These are phyloP conservation scores for Calyptomena viridis DNA, from an alignment of 2,113 vertebrate genomes.

Conservation along the genomic window DNA sequence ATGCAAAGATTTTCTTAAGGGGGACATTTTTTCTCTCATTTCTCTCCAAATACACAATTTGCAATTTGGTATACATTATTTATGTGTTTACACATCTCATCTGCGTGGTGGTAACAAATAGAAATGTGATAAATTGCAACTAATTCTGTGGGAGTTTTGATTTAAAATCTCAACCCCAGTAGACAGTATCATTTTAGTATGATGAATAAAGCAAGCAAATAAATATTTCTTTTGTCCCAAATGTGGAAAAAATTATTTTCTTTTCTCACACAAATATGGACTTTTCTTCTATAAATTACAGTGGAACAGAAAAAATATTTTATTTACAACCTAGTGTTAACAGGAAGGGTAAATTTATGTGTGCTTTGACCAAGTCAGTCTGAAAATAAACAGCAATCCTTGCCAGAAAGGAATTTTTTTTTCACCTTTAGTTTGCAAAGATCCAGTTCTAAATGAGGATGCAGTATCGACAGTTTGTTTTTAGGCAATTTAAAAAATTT, in stretches of 20 bases:
- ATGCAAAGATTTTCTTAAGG: not conserved
- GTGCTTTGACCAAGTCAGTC: not conserved
- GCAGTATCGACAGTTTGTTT: not conserved
- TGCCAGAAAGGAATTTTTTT: not conserved
- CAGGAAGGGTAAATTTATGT: not conserved
- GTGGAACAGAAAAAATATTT: not conserved
- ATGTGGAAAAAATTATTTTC: not conserved
- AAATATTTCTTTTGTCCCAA: not conserved
- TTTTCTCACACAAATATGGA: not conserved
- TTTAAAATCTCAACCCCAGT: not conserved
- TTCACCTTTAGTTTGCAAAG: not conserved
- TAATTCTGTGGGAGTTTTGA: not conserved
- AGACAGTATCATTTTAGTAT: not conserved
- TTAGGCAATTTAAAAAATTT: not conserved
- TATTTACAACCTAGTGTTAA: not conserved
- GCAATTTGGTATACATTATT: not conserved
- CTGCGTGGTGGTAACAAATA: not conserved
- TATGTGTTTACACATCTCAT: not conserved
- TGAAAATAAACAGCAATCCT: not conserved
- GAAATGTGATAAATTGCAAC: not conserved
- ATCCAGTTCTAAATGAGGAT: not conserved
- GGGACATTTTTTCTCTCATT: not conserved
- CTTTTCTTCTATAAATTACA: not conserved
- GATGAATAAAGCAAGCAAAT: not conserved
- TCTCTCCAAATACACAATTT: not conserved